These are phyloP conservation scores for Sebastes fasciatus DNA, from an alignment of 2,113 vertebrate genomes.

Conservation along the genomic window DNA sequence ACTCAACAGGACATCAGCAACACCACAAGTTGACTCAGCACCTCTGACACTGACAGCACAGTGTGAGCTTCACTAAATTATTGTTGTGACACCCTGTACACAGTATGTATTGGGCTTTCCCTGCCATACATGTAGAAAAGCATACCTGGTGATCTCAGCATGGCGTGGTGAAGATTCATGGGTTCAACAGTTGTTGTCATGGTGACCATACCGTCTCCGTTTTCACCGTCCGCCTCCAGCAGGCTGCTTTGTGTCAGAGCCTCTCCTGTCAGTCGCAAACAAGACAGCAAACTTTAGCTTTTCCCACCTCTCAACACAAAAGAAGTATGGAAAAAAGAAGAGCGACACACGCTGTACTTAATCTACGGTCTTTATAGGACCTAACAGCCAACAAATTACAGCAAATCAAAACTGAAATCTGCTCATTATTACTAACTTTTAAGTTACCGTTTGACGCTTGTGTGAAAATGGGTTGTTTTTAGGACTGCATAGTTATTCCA, in stretches of 20 bases:
- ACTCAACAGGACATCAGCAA: slow-evolving; percentile 1
- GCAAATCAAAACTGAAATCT: neutral
- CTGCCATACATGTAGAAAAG: slow-evolving; percentile 39
- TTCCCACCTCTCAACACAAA: neutral
- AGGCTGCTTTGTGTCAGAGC: slow-evolving; percentile 94
- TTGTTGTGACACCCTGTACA: neutral
- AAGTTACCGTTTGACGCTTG: neutral
- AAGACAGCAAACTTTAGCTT: slow-evolving; percentile 10
- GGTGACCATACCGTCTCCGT: slow-evolving; percentile 88
- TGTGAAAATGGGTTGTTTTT: neutral
- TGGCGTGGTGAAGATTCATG: slow-evolving; percentile 92
- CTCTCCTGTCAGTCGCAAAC: slow-evolving; percentile 80
- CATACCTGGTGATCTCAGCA: slow-evolving; percentile 93
- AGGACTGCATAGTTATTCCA: slow-evolving; percentile 22
- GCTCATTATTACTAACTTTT: neutral
- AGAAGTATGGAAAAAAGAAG: neutral
- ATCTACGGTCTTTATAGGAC: neutral
- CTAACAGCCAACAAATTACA: neutral
- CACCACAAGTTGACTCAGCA: slow-evolving; percentile 37
- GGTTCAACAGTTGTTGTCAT: slow-evolving; percentile 90
- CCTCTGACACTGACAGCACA: slow-evolving; percentile 18
- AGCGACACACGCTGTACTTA: neutral
- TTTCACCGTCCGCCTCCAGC: slow-evolving; percentile 90
- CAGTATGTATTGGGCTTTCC: neutral
- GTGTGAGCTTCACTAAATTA: neutral